A percentile compares a stretch with the other conserved stretches of the same genome.
Conservation (phyloP, 1,140 invertebrate genomes). For the Holotrichia oblita region DNA sequence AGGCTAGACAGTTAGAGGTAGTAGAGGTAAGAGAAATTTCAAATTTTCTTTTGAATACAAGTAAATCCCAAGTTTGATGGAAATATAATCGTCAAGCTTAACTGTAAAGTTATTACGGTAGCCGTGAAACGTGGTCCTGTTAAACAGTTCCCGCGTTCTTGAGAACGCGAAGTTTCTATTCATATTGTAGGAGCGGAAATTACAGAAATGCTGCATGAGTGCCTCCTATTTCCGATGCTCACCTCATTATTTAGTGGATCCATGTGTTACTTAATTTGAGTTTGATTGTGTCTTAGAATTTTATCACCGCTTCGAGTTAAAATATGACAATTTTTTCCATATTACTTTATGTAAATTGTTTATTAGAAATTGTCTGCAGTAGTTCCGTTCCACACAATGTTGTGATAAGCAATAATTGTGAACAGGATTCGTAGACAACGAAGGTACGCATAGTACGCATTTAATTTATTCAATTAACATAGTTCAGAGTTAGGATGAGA, state of each 20-base stretch:
- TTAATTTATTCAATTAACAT: too few species aligned
- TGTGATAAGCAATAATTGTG: too few species aligned
- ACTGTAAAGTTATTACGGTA: conserved; percentile 48
- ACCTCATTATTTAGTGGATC: background rate
- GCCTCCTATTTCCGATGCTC: background rate
- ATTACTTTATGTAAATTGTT: too few species aligned
- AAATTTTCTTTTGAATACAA: conserved; percentile 46
- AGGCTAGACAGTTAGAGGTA: background rate
- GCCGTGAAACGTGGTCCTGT: conserved; percentile 41
- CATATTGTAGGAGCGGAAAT: conserved; percentile 43
- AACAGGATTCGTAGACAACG: too few species aligned
- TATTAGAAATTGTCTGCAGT: too few species aligned
- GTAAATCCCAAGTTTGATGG: conserved; percentile 47
- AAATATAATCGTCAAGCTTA: conserved; percentile 47
- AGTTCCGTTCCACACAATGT: too few species aligned
- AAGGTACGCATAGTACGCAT: too few species aligned
- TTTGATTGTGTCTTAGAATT: too few species aligned
- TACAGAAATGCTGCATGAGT: conserved; percentile 42
- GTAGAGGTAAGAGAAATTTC: conserved; percentile 22
- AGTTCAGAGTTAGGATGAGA: too few species aligned
- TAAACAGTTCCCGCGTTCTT: conserved; percentile 46
- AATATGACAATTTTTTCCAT: too few species aligned
- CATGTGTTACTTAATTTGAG: too few species aligned
- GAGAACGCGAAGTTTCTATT: conserved; percentile 43
- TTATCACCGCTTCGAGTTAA: too few species aligned